A percentile compares a stretch with the other conserved stretches of the same genome.
These are phyloP conservation scores for Neodontobutis hainanensis DNA, from an alignment of 2,113 vertebrate genomes.

Conservation along the genomic window DNA sequence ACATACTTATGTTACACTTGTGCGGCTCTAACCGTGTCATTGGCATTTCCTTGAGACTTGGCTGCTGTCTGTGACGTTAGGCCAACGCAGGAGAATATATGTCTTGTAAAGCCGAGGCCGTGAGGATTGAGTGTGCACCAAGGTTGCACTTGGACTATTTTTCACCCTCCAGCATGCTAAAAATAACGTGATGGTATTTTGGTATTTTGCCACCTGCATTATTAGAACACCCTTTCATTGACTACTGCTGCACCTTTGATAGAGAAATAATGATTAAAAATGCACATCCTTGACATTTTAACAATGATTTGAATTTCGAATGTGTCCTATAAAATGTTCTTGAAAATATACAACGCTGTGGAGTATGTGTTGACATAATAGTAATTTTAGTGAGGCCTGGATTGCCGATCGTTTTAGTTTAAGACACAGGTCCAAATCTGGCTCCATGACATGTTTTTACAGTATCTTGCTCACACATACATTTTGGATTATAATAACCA, in stretches of 20 bases:
- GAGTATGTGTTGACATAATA: too few species aligned
- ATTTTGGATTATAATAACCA: too few species aligned
- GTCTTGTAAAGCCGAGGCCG: conserved; percentile 63
- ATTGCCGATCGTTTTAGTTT: too few species aligned
- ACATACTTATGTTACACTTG: conserved; percentile 37
- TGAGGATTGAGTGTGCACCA: conserved; percentile 63
- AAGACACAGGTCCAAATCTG: too few species aligned
- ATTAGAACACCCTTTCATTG: conserved; percentile 60
- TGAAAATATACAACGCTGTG: background rate
- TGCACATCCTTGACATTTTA: conserved; percentile 35
- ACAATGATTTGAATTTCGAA: background rate
- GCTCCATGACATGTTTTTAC: too few species aligned
- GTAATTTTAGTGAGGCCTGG: too few species aligned
- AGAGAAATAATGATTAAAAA: conserved; percentile 28
- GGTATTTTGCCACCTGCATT: conserved; percentile 73
- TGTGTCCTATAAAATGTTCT: background rate
- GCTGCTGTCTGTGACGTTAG: conserved; percentile 62
- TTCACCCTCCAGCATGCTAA: conserved; percentile 47
- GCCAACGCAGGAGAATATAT: conserved; percentile 48
- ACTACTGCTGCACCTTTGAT: conserved; percentile 39
- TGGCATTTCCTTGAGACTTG: conserved; percentile 73
- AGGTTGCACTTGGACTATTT: conserved; percentile 69
- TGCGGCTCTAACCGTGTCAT: conserved; percentile 50
- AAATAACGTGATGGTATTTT: conserved; percentile 74
- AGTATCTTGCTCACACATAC: too few species aligned